Base-by-base conservation (phyloP, 2,113 vertebrate genomes). In the Circaetus gallicus region DNA sequence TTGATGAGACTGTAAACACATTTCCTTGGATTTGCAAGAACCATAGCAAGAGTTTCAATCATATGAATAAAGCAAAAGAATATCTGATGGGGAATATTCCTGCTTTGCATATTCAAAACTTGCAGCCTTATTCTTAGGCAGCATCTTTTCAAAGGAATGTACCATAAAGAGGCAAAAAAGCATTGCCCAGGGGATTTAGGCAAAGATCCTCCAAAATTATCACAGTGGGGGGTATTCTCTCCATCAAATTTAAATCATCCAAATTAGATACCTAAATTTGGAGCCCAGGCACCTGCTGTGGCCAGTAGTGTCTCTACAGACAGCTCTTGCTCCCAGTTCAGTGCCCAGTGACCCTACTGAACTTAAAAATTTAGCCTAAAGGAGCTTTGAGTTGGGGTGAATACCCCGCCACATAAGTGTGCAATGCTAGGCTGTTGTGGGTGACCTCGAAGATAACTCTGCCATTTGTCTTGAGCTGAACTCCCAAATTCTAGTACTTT, bases 1-100 rank as follows among this genome's bases (percentile, higher is more conserved):
- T 34, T 88, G 96, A 97, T 97, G 95, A 97, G 92, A 96, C 95
- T 97, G 97, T 97, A 98, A 98, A 98, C 96, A 97, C 90, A 95
- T 97, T 97, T 95, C 95, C 88, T 95, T 93, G 96, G 96, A 97
- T 98, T 97, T 96, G 93, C 82, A 92, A 97, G 96, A 97, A 82
- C 94, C 96, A 81, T 89, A 55, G 94, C 95, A 96, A 89, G 94
- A 96, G 85, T 96, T 94, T 92, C 95, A 96, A 50, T 95, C 95
- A 86, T 86, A 91, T 92, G 97, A 98, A 96, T 97, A 97, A 95
- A 97, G 94, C 91, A 89, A 88, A 97, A 95, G 96, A 86, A 82
- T 95, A 92, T 96, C 94, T 97, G 94, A 97, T 88, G n/a, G 86
- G 36, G 89, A 97, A 90, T 91, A 96, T 93, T 96, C 95, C 94